Evolutionary conservation across 2,888 invertebrate genomes (phyloP), one percentile per base, ranked within the genome.

Genomic region (Belgica antarctica): DNA sequence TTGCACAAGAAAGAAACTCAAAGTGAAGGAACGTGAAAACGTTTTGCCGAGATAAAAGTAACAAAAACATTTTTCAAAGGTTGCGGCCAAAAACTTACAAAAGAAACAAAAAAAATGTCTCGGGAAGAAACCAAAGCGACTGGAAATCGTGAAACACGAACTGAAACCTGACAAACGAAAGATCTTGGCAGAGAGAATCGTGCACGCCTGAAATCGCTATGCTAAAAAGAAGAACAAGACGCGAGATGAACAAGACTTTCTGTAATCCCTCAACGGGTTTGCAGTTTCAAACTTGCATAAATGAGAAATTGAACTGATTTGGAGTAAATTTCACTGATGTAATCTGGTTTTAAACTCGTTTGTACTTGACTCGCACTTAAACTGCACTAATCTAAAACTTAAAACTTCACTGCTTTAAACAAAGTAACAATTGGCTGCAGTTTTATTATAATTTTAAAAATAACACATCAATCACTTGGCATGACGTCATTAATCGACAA

Each of bases 81-180:
- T 31, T 31, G 34, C 7, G 52, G 57, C 24, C 17, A 22, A 46
- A 15, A 46, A 15, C 3, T 46, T 46, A 3, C 12, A 3, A 12
- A 7, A 15, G 8, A 46, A 46, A 46, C 7, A 4, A 46, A 46
- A 46, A 46, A 46, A 46, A 46, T n/a, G n/a, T n/a, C n/a, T n/a
- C n/a, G n/a, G n/a, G n/a, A n/a, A 47, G 17, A 57, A 5, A 57
- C 2, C 57, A 22, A 57, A 24, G 24, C 19, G 57, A 57, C 5
- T 22, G 7, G 24, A 59, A 59, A 59, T 59, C 59, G 59, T 59
- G 59, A 59, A 59, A 27, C 59, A 59, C 59, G 59, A 59, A 59
- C 19, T 19, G 25, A 59, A 19, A 17, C 46, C 8, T 46, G 46
- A 15, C 46, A 46, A 46, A 46, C 12, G 17, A 46, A 31, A 31